Evolutionary conservation across 2,113 vertebrate species (phyloP), one percentile per base, ranked within the genome.

Genomic region (Syrrhaptes paradoxus): DNA sequence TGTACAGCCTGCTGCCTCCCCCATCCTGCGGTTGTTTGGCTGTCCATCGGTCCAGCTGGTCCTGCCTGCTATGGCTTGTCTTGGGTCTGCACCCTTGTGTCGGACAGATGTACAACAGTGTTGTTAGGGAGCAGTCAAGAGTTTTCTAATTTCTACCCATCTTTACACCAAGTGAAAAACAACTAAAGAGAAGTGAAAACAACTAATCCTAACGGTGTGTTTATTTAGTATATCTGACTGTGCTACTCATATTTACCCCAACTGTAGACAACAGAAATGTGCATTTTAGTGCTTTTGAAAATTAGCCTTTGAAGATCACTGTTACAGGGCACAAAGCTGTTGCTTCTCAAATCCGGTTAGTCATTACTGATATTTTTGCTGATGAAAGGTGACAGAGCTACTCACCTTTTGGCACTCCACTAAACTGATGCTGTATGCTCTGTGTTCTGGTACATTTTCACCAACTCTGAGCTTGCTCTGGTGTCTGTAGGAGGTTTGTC

Each of bases 11-110:
- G 0, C 45, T 83, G 58, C 65, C 36, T 71, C 17, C 20, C 18
- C 11, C 19, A 8, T 45, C 34, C 32, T 0, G 0, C 3, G 2
- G 22, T n/a, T 57, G 8, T 59, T 59, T 43, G 24, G 22, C 26
- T 1, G 1, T 34, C 31, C 34, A 13, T 55, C 11, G 1, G 22
- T 38, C 52, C 41, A 45, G 34, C 34, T 29, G 10, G 24, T 52
- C 43, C 24, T 21, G 32, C 31, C 25, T 0, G 0, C 25, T 32
- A 19, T 2, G 1, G 18, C 32, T 58, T 78, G 21, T 54, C 58
- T 38, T 38, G 28, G 19, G 14, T 68, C 54, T 55, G 31, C 43
- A 18, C 13, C 15, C 41, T 16, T 15, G 4, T 2, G 32, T 63
- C 9, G 17, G 45, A 58, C 57, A 82, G 63, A 74, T 21, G 25